phyloP scores from a whole-genome alignment of 2,113 vertebrate genomes.

The Meriones unguiculatus region DNA sequence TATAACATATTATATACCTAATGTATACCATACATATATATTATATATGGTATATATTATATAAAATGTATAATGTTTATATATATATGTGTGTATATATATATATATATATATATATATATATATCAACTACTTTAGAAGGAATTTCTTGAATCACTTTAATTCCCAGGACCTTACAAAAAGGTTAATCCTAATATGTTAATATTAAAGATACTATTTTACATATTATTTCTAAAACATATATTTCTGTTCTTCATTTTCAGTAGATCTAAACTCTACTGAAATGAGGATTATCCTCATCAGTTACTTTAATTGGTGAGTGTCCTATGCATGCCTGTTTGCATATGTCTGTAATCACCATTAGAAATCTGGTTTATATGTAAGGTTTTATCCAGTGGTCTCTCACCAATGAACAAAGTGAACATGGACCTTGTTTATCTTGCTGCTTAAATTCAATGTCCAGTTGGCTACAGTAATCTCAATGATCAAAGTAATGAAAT shows the following conservation, averaged over 20 bases:
- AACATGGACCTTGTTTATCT: background rate
- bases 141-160: background rate
- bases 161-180: background rate
- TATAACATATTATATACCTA: background rate
- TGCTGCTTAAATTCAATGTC: background rate
- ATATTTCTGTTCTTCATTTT: background rate
- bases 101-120: background rate
- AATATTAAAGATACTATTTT: background rate
- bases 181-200: background rate
- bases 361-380: background rate
- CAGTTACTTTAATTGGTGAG: background rate
- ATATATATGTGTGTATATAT: background rate
- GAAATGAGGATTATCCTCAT: background rate
- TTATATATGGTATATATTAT: too few relatives aligned
- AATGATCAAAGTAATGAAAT: background rate
- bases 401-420: background rate
- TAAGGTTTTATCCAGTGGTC: background rate
- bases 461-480: background rate
- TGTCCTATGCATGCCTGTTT: background rate
- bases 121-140: background rate
- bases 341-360: background rate
- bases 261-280: background rate
- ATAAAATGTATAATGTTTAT: too few relatives aligned
- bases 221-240: background rate
- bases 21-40: too few relatives aligned